Evolutionary conservation across 2,797 vertebrate species (phyloP), one percentile per base, ranked within the genome.

Genomic region (Tauraco hartlaubi): DNA sequence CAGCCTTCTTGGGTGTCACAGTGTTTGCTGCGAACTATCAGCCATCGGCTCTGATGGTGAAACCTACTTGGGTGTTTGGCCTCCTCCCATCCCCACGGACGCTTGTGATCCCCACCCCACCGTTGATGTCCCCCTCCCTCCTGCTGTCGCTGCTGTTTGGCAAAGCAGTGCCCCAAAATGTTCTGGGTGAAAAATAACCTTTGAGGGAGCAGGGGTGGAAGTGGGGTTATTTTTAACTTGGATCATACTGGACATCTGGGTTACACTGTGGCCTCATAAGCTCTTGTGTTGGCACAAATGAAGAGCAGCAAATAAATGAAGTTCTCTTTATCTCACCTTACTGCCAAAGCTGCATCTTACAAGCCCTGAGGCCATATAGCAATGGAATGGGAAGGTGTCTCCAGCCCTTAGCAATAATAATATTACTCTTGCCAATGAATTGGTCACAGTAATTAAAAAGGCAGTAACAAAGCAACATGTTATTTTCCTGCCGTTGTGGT

Each of bases 401-500:
- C 23, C 21, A 92, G 77, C 49, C 74, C 54, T 66, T 33, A 85
- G 83, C 74, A 75, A 9, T 68, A 66, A 85, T 54, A 82, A 44
- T 48, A 92, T 91, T 80, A 82, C 41, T 87, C 80, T 82, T 90
- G 76, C 77, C 75, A 87, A 82, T 83, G 64, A 95, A 93, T 75
- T 89, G 72, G 93, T 77, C 80, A 48, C 39, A 82, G 83, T 93
- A 93, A 97, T 94, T 93, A 95, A 96, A 94, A 87, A 93, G 83
- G 61, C 52, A 88, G 84, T 72, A 90, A 76, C 52, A 93, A 92
- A 87, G 63, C 59, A 88, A 89, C 46, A 67, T 43, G 67, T 80
- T 56, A 48, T 49, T 33, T 87, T 72, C 71, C 61, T 89, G 61
- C 43, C 92, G 74, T 21, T 55, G 29, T 59, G 59, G 58, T 80